These are phyloP conservation scores for mouse (Mus musculus) DNA, from an alignment of 2,113 vertebrate species.

Conservation along the genomic window DNA sequence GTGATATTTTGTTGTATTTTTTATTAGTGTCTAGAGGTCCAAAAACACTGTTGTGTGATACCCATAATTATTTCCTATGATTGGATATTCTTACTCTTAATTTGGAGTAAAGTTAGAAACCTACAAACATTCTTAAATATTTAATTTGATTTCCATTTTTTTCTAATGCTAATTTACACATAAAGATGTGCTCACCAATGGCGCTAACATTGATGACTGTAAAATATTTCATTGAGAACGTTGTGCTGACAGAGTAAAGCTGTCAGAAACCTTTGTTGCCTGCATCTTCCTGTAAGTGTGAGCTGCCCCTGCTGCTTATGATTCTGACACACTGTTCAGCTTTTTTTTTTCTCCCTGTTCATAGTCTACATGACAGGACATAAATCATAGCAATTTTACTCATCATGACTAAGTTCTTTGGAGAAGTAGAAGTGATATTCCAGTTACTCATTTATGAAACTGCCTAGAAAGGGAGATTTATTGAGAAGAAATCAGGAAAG, in stretches of 20 bases:
- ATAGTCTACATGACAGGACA: constrained; percentile 61
- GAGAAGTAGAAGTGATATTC: constrained; percentile 51
- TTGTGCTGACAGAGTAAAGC: not conserved
- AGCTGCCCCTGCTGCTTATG: constrained; percentile 56
- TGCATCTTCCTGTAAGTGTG: constrained; percentile 7
- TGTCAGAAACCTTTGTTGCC: constrained; percentile 34
- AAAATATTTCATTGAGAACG: constrained; percentile 39
- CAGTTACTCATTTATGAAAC: constrained; percentile 73
- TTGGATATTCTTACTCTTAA: not conserved
- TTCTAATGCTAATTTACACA: not conserved
- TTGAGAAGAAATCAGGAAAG: constrained; percentile 69
- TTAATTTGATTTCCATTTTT: constrained; percentile 13
- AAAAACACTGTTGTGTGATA: not conserved
- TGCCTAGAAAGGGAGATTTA: constrained; percentile 77
- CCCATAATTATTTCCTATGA: not conserved
- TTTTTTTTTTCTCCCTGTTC: constrained; percentile 69
- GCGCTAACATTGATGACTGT: constrained; percentile 29
- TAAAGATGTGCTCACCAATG: constrained; percentile 40
- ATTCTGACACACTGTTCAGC: not conserved
- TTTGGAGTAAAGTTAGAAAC: not conserved
- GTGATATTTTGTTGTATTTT: not conserved
- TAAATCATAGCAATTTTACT: constrained; percentile 73
- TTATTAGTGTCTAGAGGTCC: not conserved
- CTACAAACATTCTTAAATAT: constrained; percentile 18
- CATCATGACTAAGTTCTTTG: constrained; percentile 59